Evolutionary conservation across 2,797 vertebrate genomes (phyloP).

Genomic region (Chanos chanos): DNA sequence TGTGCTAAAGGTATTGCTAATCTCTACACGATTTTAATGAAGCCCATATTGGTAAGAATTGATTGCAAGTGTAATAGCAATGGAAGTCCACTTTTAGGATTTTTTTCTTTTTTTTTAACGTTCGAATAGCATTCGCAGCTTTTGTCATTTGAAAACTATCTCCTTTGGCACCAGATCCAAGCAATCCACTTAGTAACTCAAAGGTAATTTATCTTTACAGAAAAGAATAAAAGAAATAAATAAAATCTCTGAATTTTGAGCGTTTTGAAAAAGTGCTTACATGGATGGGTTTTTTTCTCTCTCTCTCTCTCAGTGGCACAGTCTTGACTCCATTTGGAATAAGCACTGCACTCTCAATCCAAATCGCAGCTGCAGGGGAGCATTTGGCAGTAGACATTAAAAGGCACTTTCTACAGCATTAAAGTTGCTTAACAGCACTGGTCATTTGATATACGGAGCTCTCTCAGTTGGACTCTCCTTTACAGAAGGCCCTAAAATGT

Average conservation of each 20-base stretch:
- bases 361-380: neutral
- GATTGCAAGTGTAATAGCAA: neutral
- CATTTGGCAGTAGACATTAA: neutral
- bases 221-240: slow-evolving; percentile 4
- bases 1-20: no score
- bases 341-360: neutral
- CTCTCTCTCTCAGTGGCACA: slow-evolving; percentile 17
- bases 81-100: neutral
- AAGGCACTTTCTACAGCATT: neutral
- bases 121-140: neutral
- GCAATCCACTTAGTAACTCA: slow-evolving; percentile 4
- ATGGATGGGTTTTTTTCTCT: no score
- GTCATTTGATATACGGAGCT: no score
- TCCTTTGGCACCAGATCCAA: neutral
- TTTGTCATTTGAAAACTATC: neutral
- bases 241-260: slow-evolving; percentile 24
- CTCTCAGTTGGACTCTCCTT: no score
- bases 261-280: slow-evolving; percentile 22
- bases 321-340: slow-evolving; percentile 6
- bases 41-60: no score
- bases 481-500: no score
- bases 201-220: slow-evolving; percentile 16
- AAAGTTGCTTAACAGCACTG: neutral
- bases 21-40: no score
- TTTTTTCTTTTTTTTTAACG: slow-evolving; percentile 1